A percentile compares a stretch with the other conserved stretches of the same genome.
These are phyloP conservation scores for Balearica regulorum DNA, from an alignment of 2,797 vertebrate species.

Conservation along the genomic window DNA sequence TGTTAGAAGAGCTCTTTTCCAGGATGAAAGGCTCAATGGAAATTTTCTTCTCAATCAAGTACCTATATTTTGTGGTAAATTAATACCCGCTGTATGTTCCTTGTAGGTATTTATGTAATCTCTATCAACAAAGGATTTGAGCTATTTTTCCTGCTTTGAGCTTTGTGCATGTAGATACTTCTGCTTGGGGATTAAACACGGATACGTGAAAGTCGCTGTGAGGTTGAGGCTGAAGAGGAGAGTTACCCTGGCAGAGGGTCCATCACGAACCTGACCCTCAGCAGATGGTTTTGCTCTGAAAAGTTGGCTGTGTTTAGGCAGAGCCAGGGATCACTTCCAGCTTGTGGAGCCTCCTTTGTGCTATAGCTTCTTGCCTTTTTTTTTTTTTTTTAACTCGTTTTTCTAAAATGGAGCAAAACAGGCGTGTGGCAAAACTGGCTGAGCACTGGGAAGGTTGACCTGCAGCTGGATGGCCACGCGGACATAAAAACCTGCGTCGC, in stretches of 20 bases:
- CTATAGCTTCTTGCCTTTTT: background rate
- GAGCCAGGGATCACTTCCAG: background rate
- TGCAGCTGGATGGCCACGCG: accelerated
- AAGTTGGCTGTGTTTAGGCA: background rate
- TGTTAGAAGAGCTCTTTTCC: background rate
- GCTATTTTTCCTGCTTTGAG: background rate
- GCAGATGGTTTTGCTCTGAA: background rate
- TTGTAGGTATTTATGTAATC: background rate
- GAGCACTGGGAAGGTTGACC: background rate
- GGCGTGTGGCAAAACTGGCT: accelerated
- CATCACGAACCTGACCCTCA: background rate
- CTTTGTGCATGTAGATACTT: background rate
- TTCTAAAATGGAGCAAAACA: background rate
- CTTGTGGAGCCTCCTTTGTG: background rate
- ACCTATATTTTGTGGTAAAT: background rate
- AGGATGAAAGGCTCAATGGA: background rate
- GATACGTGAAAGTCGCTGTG: accelerated
- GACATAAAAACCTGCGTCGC: background rate
- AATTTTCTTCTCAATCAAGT: background rate
- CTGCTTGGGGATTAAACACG: background rate
- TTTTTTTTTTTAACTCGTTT: background rate
- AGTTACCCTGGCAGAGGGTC: background rate
- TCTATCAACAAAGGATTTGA: background rate
- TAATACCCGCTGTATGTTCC: background rate
- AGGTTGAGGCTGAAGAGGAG: background rate